Evolutionary conservation across 2,113 vertebrate genomes (phyloP).

Genomic region (Spea bombifrons): DNA sequence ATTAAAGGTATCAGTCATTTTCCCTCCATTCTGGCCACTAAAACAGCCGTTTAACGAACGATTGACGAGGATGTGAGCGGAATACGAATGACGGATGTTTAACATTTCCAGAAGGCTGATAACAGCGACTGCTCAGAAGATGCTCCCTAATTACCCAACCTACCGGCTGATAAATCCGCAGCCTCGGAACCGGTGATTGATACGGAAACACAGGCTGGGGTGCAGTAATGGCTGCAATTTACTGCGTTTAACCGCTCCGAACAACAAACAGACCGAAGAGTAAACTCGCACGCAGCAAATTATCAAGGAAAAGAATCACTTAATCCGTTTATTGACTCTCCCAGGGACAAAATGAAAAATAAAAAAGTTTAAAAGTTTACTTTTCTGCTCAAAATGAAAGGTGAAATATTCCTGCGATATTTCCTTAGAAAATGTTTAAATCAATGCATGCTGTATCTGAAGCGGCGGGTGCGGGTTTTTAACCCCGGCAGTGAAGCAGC

Average conservation of each 20-base stretch:
- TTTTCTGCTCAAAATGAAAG: too few species aligned
- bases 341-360: too few species aligned
- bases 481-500: too few species aligned
- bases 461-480: too few species aligned
- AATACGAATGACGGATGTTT: conserved; percentile 16
- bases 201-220: neutral
- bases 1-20: conserved; percentile 19
- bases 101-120: neutral
- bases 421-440: too few species aligned
- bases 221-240: conserved; percentile 18
- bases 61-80: neutral
- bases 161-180: neutral
- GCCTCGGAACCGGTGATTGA: neutral
- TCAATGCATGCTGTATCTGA: too few species aligned
- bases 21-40: conserved; percentile 23
- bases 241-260: neutral
- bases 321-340: too few species aligned
- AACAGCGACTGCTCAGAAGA: neutral
- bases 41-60: conserved; percentile 29
- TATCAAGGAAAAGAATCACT: neutral
- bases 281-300: neutral
- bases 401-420: too few species aligned
- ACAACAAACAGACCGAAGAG: neutral
- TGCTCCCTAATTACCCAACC: neutral
- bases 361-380: too few species aligned